phyloP scores from a whole-genome alignment of 2,888 invertebrate genomes.

The Drosophila diplacantha region DNA sequence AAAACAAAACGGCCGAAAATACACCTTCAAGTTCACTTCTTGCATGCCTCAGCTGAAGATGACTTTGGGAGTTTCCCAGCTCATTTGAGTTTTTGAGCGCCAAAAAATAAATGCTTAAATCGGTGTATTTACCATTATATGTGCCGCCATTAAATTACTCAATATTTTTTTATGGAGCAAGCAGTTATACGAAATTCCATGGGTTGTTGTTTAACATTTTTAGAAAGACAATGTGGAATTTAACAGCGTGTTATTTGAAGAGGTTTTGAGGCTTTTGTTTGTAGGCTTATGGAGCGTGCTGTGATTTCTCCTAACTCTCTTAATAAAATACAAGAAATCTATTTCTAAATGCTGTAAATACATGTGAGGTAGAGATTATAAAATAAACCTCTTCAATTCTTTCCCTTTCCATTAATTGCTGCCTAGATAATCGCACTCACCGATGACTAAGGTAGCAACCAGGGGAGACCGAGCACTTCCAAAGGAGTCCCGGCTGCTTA shows the following conservation, averaged over 20 bases:
- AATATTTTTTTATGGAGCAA: constrained; percentile 1
- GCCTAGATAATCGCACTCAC: neutral
- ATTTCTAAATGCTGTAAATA: neutral
- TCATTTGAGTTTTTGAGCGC: neutral
- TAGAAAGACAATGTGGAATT: neutral
- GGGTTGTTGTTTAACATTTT: neutral
- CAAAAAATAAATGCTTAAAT: constrained; percentile 6
- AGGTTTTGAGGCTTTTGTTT: too few relatives aligned
- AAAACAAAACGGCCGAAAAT: constrained; percentile 28
- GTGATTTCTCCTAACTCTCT: neutral
- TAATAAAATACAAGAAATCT: neutral
- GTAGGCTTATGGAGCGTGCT: neutral
- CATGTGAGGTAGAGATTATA: neutral
- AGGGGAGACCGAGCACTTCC: neutral
- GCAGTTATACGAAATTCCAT: neutral
- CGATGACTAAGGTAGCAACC: neutral
- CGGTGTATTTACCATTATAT: neutral
- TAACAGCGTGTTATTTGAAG: neutral
- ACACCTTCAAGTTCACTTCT: constrained; percentile 25
- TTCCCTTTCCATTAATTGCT: too few relatives aligned
- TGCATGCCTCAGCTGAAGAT: constrained; percentile 21
- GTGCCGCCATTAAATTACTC: neutral
- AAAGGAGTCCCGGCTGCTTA: neutral
- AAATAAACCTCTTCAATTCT: too few relatives aligned
- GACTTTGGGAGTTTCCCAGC: constrained; percentile 19